Conservation (phyloP, 92 coral and sea anemone genomes). For the Bergia puertoricense region DNA sequence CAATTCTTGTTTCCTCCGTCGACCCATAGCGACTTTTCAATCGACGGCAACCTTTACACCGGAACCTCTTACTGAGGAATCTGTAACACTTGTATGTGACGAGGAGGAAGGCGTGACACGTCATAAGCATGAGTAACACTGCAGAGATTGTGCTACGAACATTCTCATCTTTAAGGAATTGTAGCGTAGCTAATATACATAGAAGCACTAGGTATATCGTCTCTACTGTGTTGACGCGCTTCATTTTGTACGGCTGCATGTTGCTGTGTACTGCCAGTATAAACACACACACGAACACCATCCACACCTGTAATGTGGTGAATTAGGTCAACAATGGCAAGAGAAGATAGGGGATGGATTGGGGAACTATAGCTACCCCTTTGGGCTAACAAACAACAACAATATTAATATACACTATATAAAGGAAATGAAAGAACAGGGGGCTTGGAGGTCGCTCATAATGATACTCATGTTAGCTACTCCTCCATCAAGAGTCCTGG, state of each 20-base stretch:
- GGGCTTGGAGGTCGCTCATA: no score
- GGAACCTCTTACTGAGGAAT: conserved; percentile 53
- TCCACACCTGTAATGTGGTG: conserved; percentile 60
- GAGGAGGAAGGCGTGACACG: conserved; percentile 57
- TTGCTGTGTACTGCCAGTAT: conserved; percentile 77
- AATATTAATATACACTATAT: no score
- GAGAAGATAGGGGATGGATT: no score
- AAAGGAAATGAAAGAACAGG: not conserved
- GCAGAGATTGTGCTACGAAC: conserved; percentile 41
- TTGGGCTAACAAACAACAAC: not conserved
- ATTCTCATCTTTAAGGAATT: conserved; percentile 51
- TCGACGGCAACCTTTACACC: conserved; percentile 30
- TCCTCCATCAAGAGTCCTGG: no score
- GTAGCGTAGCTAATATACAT: conserved; percentile 69
- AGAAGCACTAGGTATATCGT: conserved; percentile 75
- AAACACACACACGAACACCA: conserved; percentile 64
- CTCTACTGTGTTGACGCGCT: conserved; percentile 77
- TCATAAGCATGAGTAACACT: conserved; percentile 44
- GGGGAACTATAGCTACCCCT: no score
- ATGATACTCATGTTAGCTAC: no score
- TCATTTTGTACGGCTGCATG: conserved; percentile 83
- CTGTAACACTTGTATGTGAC: conserved; percentile 46
- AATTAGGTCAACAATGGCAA: not conserved
- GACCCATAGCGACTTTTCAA: conserved; percentile 52
- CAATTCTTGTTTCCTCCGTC: conserved; percentile 41